Evolutionary conservation across 2,113 vertebrate genomes (phyloP), one percentile per base, ranked within the genome.

Genomic region (Vidua macroura): DNA sequence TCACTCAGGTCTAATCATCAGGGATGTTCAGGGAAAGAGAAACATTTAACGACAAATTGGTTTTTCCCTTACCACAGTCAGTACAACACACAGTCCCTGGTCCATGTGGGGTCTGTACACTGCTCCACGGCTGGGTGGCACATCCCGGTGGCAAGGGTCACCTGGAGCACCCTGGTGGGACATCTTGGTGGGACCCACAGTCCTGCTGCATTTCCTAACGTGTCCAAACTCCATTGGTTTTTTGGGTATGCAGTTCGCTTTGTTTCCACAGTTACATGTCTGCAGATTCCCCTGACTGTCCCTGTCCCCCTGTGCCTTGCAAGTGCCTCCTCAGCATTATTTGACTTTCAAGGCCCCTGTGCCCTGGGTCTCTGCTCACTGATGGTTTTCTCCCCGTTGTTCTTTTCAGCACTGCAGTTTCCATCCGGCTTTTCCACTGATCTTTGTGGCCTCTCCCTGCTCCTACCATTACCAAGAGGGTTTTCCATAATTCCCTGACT

Each of bases 361-460:
- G 67, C 30, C 51, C 44, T 60, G 23, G 15, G 27, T 86, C 28
- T 73, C 74, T 79, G 2, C 72, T 88, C 18, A 2, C 14, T 0
- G 1, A 7, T 21, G 15, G 52, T 68, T 90, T 90, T 70, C 79
- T 82, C 70, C 62, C 55, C 6, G 0, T 37, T 82, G 41, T 58
- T 64, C 85, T 68, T 93, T 90, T 24, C 80, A 88, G 66, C 46
- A 4, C 88, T 78, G 85, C 68, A 49, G 44, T 73, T 96, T 75
- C 64, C 39, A 3, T 63, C 44, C 19, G 3, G 39, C 56, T 92
- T 88, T 91, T 44, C 72, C 3, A 0, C 52, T 72, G 85, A 86
- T 93, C 88, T 86, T 44, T 74, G 72, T 69, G 92, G 79, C 88
- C 85, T 90, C 60, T 90, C 13, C 2, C 76, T 84, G 56, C 69